Evolutionary conservation across 2,888 invertebrate species (phyloP), one percentile per base, ranked within the genome.

Genomic region (Drosophila rellima): DNA sequence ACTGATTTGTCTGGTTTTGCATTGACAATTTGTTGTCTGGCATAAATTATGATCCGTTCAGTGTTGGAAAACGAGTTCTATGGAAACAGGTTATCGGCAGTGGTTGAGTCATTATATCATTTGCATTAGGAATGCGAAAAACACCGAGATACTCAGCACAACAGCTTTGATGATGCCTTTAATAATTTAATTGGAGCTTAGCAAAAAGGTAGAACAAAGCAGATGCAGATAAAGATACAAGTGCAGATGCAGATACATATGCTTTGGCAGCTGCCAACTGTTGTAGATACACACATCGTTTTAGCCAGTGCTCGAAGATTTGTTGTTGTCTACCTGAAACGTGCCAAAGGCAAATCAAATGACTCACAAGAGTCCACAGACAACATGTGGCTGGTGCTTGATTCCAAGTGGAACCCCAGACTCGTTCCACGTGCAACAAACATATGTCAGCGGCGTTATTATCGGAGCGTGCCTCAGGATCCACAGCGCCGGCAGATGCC

Each of bases 51-150:
- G 62, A 50, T 48, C 31, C 20, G 47, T 51, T 50, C 15, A 42
- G 47, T 52, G 54, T 26, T 33, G 52, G 20, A 44, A 31, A 76
- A 64, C 73, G 45, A 51, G 73, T 70, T 71, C 33, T 35, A 8
- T 44, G 15, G 4, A 65, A 74, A 78, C 78, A 31, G 55, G 74
- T 74, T 77, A 15, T 11, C 13, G 15, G 29, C n/a, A 56, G 54
- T n/a, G 44, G 45, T 56, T 76, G 72, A 76, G 50, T 80, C 73
- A 78, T 77, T 73, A 72, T 60, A 33, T 70, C 59, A 80, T 67
- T 78, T 75, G 50, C 42, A 54, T 68, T 40, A 50, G 63, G 59
- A 47, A 71, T 76, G 47, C 56, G 8, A 56, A 57, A 57, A n/a
- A 37, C 54, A 37, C 29, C 20, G 37, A 55, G 50, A 45, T 13